A percentile compares a stretch with the other conserved stretches of the same genome.
Evolutionary conservation across 2,888 invertebrate genomes (phyloP).

Genomic region (Drosophila melanosoma): DNA sequence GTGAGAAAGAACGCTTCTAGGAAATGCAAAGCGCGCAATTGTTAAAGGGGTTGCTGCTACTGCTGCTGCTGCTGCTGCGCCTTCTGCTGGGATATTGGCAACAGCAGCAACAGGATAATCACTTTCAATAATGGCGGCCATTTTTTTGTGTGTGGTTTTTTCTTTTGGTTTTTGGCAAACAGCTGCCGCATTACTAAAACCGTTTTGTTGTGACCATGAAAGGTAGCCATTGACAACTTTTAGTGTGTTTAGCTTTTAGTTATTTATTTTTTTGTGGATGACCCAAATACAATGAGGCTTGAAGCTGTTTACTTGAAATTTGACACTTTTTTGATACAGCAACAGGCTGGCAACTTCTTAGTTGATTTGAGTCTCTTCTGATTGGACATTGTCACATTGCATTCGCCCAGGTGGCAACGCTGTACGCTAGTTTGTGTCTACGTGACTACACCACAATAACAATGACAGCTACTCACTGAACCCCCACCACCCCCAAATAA

Average conservation of each 20-base stretch:
- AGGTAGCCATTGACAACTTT: conserved; percentile 5
- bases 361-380: conserved; percentile 34
- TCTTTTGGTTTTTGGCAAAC: conserved; percentile 10
- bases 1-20: conserved; percentile 29
- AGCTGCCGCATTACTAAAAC: conserved; percentile 33
- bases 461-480: conserved; percentile 45
- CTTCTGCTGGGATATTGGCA: conserved; percentile 41
- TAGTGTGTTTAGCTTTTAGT: conserved; percentile 1
- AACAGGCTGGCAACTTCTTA: conserved; percentile 52
- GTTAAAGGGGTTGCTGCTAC: conserved; percentile 50
- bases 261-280: conserved; percentile 10
- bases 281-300: conserved; percentile 61
- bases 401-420: conserved; percentile 63
- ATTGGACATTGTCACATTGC: conserved; percentile 48
- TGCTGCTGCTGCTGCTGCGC: conserved; percentile 19
- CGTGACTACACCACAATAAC: conserved; percentile 60
- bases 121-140: conserved; percentile 43
- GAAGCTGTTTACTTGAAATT: conserved; percentile 55
- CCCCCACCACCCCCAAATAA: conserved; percentile 59
- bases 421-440: conserved; percentile 56
- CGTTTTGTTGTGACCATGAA: conserved; percentile 24
- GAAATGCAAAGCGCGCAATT: conserved; percentile 58
- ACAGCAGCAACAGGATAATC: conserved; percentile 70
- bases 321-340: conserved; percentile 47
- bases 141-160: conserved; percentile 11